Evolutionary conservation across 1,140 invertebrate genomes (phyloP), one percentile per base, ranked within the genome.

Genomic region (Lordiphosa stackelbergi): DNA sequence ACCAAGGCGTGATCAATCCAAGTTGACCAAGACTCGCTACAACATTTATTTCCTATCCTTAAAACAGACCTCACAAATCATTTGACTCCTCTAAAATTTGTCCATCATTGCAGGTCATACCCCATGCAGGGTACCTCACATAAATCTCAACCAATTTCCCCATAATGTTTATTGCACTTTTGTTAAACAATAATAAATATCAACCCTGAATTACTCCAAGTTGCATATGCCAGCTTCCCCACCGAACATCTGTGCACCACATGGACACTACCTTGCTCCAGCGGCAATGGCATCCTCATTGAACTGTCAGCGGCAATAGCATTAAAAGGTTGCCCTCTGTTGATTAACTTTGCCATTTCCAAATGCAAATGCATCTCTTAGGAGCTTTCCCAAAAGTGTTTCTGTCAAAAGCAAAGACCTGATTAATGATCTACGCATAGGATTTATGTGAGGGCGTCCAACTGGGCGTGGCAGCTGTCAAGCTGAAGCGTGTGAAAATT

Each of bases 401-500:
- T 64, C 75, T 71, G 62, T 79, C 74, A 68, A 58, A 65, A 35
- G 60, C 64, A 53, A 63, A 36, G 41, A 66, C 42, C 42, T 81
- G 77, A 81, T 68, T 83, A 81, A 81, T 81, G 72, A 65, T 54
- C 58, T 48, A 64, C 48, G 78, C 63, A 69, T 63, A 53, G 34
- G 72, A 81, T 83, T 83, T 81, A 81, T 83, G 68, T 43, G 62
- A 58, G 61, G 66, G 38, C 12, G 28, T 13, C 36, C 8, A 16
- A 8, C 24, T 16, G 37, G 36, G 55, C 53, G 58, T 53, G 75
- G 37, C 53, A 53, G 71, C 74, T 79, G 75, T 81, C 75, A 75
- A 66, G 57, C 55, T 54, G 66, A 68, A 47, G 71, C 75, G 75
- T 79, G 74, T 79, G 74, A 79, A 79, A 83, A 83, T 81, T 62